Evolutionary conservation across 2,113 vertebrate species (phyloP), one percentile per base, ranked within the genome.

Genomic region (Corydoras maculifer): DNA sequence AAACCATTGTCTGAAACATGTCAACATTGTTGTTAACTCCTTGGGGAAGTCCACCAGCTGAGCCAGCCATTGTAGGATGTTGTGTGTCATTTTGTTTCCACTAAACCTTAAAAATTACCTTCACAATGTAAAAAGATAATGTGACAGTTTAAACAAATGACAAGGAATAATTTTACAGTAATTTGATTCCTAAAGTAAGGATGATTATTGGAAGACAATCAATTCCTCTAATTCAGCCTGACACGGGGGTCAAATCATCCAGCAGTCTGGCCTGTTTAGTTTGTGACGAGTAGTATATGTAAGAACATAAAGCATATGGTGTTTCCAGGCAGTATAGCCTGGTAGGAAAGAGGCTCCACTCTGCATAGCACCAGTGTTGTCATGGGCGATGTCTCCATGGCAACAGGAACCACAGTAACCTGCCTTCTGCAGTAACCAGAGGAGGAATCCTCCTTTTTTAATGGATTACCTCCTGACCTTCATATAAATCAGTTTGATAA

Each of bases 331-430:
- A 15, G 54, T n/a, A 57, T 7, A 57, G 54, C 6, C 54, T n/a
- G 54, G 9, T 53, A 14, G 51, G 9, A 53, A 10, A 14, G 51
- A 53, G n/a, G 7, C 54, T 57, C 13, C 14, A 15, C 13, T n/a
- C 54, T n/a, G 54, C 54, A 57, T 43, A 43, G 35, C 35, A 43
- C 35, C 35, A 43, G 13, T n/a, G 14, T n/a, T 57, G 54, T 57
- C 13, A 7, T n/a, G 12, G 54, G 54, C 14, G 54, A 15, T 15
- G 54, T 57, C 54, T 14, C 54, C 14, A 15, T 57, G 54, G 54
- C 54, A 57, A 57, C 54, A 57, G 14, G n/a, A 57, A 57, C 54
- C 54, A 57, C 6, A n/a, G 54, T n/a, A 57, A 57, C 54, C 54
- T 57, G 54, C 54, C 54, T 57, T 57, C 54, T n/a, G 14, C 7